Conservation (phyloP, 1,140 invertebrate species). For the Thaumatotibia leucotreta region DNA sequence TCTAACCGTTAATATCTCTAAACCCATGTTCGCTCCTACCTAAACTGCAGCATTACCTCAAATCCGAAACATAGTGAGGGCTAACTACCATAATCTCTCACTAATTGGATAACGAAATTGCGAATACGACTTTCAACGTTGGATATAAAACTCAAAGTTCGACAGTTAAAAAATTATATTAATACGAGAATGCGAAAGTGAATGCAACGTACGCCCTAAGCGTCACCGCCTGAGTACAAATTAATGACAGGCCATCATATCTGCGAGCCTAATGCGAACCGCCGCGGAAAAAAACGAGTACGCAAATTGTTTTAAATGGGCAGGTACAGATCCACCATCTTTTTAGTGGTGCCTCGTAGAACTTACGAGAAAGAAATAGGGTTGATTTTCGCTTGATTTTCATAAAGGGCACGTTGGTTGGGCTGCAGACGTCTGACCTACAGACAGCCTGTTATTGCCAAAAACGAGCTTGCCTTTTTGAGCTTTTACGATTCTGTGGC, state of each 20-base stretch:
- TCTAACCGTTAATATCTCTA: neutral
- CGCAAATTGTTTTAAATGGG: constrained; percentile 72
- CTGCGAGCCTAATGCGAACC: constrained; percentile 47
- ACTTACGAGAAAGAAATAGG: neutral
- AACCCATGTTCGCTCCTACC: neutral
- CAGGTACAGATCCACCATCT: constrained; percentile 50
- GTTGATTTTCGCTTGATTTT: neutral
- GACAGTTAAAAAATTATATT: neutral
- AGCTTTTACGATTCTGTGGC: constrained; percentile 14
- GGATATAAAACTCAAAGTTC: neutral
- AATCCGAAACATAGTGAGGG: neutral
- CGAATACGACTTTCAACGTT: neutral
- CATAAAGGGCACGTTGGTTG: neutral
- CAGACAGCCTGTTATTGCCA: constrained; percentile 48
- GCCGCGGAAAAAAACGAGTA: constrained; percentile 49
- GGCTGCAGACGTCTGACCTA: constrained; percentile 48
- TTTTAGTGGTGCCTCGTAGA: neutral
- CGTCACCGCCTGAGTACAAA: constrained; percentile 42
- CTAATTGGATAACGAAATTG: neutral
- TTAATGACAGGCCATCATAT: constrained; percentile 57
- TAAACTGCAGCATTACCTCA: neutral
- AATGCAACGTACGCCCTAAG: constrained; percentile 21
- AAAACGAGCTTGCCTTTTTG: constrained; percentile 39
- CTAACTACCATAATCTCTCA: neutral
- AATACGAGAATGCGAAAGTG: neutral